Base-by-base conservation (phyloP, 2,888 invertebrate species). In the Thelaira solivaga region DNA sequence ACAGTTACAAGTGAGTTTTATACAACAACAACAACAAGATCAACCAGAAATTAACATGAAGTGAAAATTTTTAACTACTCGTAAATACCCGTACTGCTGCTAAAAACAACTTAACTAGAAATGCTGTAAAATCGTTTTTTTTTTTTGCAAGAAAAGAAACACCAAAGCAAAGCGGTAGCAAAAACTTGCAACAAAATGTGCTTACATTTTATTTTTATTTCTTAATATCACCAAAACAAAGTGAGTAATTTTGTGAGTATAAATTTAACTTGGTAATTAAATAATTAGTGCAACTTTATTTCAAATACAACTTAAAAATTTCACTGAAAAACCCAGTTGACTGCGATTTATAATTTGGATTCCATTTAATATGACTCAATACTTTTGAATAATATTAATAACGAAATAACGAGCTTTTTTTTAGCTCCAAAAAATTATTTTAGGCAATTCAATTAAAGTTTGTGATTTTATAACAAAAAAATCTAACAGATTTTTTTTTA, bases 21-120 rank as follows among this genome's bases (percentile, higher is more conserved):
- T n/a, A 47, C 1, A 26, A 55, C 3, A 26, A 34, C 24, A 18
- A 49, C 1, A 49, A 55, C 24, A 65, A 57, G 45, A 36, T 29
- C 26, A 55, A 11, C 59, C 29, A 39, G 36, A 74, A 78, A 74
- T 78, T 78, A 69, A 62, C 74, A 74, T 74, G 69, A 78, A 78
- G 65, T 74, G 74, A 74, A 78, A 65, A 65, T 61, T 74, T 67
- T 61, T 41, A 43, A 10, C 34, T 34, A n/a, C n/a, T n/a, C n/a
- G n/a, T n/a, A 13, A 39, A 41, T 22, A 31, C 34, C n/a, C n/a
- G n/a, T n/a, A 4, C 11, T 2, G 8, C 55, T 10, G 7, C 10
- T 11, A 16, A n/a, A 13, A 22, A 41, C 18, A 22, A n/a, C n/a
- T 6, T 5, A 34, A 47, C 29, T 18, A 13, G 26, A 72, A 41